These are phyloP conservation scores for Myripristis jacobus DNA, from an alignment of 2,797 vertebrate species.

Conservation along the genomic window DNA sequence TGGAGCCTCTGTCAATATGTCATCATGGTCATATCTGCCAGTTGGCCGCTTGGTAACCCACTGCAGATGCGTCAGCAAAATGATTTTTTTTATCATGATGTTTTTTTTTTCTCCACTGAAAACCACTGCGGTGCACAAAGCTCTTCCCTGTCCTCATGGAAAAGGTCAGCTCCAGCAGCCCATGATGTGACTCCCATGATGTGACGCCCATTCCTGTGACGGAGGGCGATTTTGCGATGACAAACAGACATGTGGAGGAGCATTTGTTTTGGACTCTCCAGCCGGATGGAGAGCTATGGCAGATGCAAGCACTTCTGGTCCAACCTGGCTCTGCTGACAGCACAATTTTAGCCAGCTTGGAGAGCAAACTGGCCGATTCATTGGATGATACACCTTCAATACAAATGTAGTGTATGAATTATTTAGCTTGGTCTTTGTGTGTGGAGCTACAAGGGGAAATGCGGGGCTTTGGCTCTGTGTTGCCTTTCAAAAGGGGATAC, in stretches of 20 bases:
- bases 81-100: slow-evolving; percentile 53
- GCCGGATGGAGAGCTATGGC: slow-evolving; percentile 43
- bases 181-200: slow-evolving; percentile 54
- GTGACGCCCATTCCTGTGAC: too few species aligned
- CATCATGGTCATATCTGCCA: slow-evolving; percentile 77
- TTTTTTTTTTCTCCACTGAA: slow-evolving; percentile 49
- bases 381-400: slow-evolving; percentile 58
- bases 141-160: slow-evolving; percentile 41
- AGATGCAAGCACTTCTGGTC: slow-evolving; percentile 63
- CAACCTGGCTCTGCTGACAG: slow-evolving; percentile 65
- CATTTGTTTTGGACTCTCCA: slow-evolving; percentile 56
- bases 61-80: slow-evolving; percentile 79
- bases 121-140: slow-evolving; percentile 33
- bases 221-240: slow-evolving; percentile 62
- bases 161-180: slow-evolving; percentile 50
- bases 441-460: slow-evolving; percentile 29
- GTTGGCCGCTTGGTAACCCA: slow-evolving; percentile 68
- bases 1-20: slow-evolving; percentile 80
- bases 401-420: slow-evolving; percentile 64
- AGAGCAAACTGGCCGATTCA: slow-evolving; percentile 60
- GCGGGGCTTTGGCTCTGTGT: slow-evolving; percentile 31
- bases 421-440: slow-evolving; percentile 67
- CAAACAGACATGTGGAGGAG: slow-evolving; percentile 54
- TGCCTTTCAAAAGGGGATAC: slow-evolving; percentile 27
- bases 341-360: slow-evolving; percentile 59